Percentiles rank a stretch among this genome's conserved stretches.
phyloP scores from a whole-genome alignment of 2,113 vertebrate genomes.

The Semnopithecus entellus region DNA sequence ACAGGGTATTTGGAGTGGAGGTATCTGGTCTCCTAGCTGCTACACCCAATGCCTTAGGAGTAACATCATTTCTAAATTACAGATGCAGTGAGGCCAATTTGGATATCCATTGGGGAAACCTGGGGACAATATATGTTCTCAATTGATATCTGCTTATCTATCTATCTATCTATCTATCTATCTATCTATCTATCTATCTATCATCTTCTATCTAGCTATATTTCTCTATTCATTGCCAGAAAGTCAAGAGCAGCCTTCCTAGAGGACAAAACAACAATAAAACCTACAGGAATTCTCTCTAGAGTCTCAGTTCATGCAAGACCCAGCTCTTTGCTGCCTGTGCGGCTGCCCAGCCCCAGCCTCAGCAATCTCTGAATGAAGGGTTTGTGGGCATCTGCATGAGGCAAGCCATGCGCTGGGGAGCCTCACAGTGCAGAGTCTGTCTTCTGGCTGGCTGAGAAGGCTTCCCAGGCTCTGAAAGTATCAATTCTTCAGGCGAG shows the following conservation, averaged over 20 bases:
- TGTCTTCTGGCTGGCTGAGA: slow-evolving; percentile 26
- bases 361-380: background rate
- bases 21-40: background rate
- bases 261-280: background rate
- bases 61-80: background rate
- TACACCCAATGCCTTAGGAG: fast-evolving
- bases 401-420: background rate
- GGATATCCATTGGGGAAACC: background rate
- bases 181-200: too few species aligned
- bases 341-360: fast-evolving
- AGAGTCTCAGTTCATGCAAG: slow-evolving; percentile 50
- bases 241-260: slow-evolving; percentile 50
- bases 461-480: slow-evolving; percentile 49
- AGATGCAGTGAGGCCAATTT: background rate
- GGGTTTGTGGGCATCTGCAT: slow-evolving; percentile 11
- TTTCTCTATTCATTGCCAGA: background rate
- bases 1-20: background rate
- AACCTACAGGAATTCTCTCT: slow-evolving; percentile 20
- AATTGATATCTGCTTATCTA: background rate
- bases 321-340: slow-evolving; percentile 2
- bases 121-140: slow-evolving; percentile 31
- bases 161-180: background rate
- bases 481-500: slow-evolving; percentile 40
- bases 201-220: background rate
- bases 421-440: slow-evolving; percentile 34